Evolutionary conservation across 2,888 invertebrate genomes (phyloP).

Genomic region (Tridacna gigas): DNA sequence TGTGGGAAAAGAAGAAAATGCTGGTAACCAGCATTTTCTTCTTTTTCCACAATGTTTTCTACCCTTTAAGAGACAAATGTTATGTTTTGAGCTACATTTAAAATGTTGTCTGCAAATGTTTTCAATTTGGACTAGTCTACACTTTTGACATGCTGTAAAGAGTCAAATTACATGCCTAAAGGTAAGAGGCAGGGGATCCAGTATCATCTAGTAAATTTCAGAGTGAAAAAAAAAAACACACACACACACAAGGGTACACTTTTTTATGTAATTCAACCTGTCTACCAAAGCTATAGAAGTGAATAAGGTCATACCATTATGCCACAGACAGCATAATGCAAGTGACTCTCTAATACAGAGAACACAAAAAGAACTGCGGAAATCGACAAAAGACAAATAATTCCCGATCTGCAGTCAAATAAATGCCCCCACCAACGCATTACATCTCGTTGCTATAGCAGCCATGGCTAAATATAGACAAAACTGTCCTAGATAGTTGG

Average conservation of each 20-base stretch:
- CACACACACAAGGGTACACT: no score
- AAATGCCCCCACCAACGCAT: slow-evolving; percentile 57
- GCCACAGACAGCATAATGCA: not conserved
- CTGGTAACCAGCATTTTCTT: not conserved
- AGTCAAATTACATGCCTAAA: no score
- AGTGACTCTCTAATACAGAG: not conserved
- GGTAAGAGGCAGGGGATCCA: no score
- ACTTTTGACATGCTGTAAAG: no score
- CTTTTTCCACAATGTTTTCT: not conserved
- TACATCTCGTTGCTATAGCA: slow-evolving; percentile 54
- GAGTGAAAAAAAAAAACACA: no score
- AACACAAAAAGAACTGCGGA: slow-evolving; percentile 6
- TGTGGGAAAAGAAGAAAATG: not conserved
- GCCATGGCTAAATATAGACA: slow-evolving; percentile 52
- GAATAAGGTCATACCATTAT: not conserved
- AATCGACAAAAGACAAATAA: slow-evolving; percentile 32
- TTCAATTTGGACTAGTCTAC: no score
- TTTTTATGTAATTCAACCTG: no score
- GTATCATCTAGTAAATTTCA: no score
- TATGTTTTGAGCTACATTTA: no score
- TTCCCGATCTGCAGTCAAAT: slow-evolving; percentile 26
- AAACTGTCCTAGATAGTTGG: slow-evolving; percentile 24
- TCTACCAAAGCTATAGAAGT: no score
- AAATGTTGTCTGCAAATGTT: no score
- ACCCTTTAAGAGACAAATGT: no score